Conservation (phyloP, 2,888 invertebrate species). For the Pocota personata region DNA sequence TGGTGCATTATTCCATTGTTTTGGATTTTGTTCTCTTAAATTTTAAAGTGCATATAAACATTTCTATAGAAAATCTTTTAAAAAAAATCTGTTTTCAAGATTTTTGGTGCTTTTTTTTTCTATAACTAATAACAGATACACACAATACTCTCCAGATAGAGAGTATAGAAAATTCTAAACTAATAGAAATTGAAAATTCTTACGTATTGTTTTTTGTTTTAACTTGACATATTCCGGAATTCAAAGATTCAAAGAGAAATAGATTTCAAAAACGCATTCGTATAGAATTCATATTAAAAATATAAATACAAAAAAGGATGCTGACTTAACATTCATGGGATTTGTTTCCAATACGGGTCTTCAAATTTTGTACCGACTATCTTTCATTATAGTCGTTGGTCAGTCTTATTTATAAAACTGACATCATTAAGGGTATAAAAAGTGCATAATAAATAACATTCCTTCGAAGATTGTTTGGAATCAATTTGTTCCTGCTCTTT, state of each 20-base stretch:
- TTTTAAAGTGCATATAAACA: slow-evolving; percentile 18
- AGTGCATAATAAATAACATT: slow-evolving; percentile 36
- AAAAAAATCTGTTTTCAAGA: slow-evolving; percentile 49
- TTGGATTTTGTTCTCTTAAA: slow-evolving; percentile 55
- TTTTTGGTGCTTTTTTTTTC: slow-evolving; percentile 5
- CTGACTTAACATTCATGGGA: slow-evolving; percentile 28
- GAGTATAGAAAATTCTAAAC: slow-evolving; percentile 33
- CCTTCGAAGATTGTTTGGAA: slow-evolving; percentile 46
- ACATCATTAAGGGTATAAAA: neutral
- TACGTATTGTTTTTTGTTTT: slow-evolving; percentile 38
- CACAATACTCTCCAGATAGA: slow-evolving; percentile 39
- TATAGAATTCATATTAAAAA: slow-evolving; percentile 37
- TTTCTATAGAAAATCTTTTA: neutral
- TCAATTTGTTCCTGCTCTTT: slow-evolving; percentile 21
- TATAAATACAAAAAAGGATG: slow-evolving; percentile 36
- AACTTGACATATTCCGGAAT: slow-evolving; percentile 63
- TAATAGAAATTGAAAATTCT: slow-evolving; percentile 43
- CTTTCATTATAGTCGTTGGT: slow-evolving; percentile 62
- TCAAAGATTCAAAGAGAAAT: slow-evolving; percentile 52
- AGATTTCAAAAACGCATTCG: slow-evolving; percentile 42
- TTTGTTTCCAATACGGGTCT: neutral
- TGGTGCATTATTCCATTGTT: slow-evolving; percentile 43
- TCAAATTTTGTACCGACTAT: slow-evolving; percentile 44
- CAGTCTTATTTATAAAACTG: neutral
- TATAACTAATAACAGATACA: slow-evolving; percentile 5